These are phyloP conservation scores for Brachyalestes nurse DNA, from an alignment of 2,797 vertebrate genomes.

Conservation along the genomic window DNA sequence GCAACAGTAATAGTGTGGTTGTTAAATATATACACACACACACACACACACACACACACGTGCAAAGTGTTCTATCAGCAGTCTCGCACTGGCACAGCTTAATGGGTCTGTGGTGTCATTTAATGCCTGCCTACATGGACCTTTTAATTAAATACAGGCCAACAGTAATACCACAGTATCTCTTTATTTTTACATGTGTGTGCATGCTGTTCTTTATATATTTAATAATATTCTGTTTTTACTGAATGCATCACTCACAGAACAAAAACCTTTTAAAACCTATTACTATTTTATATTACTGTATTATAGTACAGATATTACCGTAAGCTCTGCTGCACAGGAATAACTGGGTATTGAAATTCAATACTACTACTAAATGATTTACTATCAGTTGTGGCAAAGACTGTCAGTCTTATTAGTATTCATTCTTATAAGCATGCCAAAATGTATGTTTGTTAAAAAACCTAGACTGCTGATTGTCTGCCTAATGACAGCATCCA, in stretches of 20 bases:
- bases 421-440: too few species aligned
- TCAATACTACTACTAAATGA: too few species aligned
- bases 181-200: not conserved
- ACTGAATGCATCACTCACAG: not conserved
- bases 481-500: too few species aligned
- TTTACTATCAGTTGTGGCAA: too few species aligned
- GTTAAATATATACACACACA: conserved; percentile 7
- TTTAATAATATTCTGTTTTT: not conserved
- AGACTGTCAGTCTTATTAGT: too few species aligned
- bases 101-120: conserved; percentile 8
- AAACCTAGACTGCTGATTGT: too few species aligned
- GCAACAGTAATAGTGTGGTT: conserved; percentile 10
- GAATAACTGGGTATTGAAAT: too few species aligned
- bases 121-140: conserved; percentile 12
- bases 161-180: not conserved
- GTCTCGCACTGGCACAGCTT: not conserved
- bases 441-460: too few species aligned
- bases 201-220: not conserved
- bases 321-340: too few species aligned
- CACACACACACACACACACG: not conserved
- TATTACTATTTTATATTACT: too few species aligned
- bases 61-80: not conserved
- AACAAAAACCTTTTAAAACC: too few species aligned
- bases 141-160: not conserved
- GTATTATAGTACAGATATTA: too few species aligned